Evolutionary conservation across 2,113 vertebrate genomes (phyloP).

Genomic region (Dasyornis broadbenti): DNA sequence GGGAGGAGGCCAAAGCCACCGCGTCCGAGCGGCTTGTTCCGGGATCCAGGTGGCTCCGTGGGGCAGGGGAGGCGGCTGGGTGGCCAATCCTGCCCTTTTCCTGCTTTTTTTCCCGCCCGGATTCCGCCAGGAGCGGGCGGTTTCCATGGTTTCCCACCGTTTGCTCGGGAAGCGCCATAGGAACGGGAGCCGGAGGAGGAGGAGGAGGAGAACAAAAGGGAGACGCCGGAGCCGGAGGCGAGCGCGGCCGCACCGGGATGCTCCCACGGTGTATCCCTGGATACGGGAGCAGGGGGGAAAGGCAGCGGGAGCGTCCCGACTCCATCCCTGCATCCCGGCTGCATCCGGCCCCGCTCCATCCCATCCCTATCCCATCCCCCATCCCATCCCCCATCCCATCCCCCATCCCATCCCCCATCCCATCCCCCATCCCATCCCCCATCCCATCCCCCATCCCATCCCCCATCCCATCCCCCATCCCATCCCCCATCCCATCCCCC

Average conservation of each 20-base stretch:
- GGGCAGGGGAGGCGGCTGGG: background rate
- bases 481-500: no score
- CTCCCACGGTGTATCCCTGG: background rate
- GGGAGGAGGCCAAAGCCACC: no score
- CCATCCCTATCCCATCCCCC: no score
- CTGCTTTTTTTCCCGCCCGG: background rate
- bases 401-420: no score
- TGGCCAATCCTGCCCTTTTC: background rate
- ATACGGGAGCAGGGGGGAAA: background rate
- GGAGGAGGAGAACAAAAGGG: background rate
- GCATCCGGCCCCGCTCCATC: no score
- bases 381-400: no score
- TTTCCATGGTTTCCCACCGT: constrained; percentile 35
- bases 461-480: no score
- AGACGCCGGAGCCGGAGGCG: rapidly evolving
- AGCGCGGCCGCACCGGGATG: background rate
- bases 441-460: no score
- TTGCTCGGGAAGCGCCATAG: background rate
- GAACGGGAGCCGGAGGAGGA: background rate
- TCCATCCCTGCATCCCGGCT: background rate
- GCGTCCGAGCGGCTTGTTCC: rapidly evolving
- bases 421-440: no score
- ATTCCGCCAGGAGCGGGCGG: background rate
- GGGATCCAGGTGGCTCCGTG: background rate
- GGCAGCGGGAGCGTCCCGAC: rapidly evolving